Evolutionary conservation across 2,113 vertebrate species (phyloP).

Genomic region (Halcyon malimbica): DNA sequence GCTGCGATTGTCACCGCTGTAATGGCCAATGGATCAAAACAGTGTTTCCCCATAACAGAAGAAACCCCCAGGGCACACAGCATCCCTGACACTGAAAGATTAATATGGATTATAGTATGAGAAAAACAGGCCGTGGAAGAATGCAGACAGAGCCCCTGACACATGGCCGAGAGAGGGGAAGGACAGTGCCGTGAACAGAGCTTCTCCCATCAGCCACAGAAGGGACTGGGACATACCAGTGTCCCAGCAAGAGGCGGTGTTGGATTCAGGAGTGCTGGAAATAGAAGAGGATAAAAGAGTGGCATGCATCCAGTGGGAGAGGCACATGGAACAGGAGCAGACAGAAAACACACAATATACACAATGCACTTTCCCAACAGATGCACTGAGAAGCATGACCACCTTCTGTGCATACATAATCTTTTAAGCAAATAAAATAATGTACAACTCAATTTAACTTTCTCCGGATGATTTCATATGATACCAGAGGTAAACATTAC

Average conservation of each 20-base stretch:
- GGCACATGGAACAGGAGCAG: not conserved
- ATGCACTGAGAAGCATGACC: not conserved
- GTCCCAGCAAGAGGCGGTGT: not conserved
- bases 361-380: not conserved
- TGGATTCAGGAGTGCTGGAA: not conserved
- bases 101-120: not conserved
- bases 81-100: not conserved
- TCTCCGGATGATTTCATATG: not conserved
- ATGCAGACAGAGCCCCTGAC: not conserved
- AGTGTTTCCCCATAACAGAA: not conserved
- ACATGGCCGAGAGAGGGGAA: not conserved
- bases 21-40: not conserved
- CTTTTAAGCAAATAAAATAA: not conserved
- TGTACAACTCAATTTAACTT: not conserved
- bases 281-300: not conserved
- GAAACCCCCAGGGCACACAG: not conserved
- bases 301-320: not conserved
- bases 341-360: not conserved
- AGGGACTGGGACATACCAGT: not conserved
- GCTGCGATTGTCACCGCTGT: not conserved
- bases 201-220: not conserved
- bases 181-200: not conserved
- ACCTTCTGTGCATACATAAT: not conserved
- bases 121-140: not conserved
- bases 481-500: accelerated